Percentiles rank a stretch among this genome's conserved stretches.
Evolutionary conservation across 2,113 vertebrate species (phyloP).

Genomic region (Genyomyrus donnyi): DNA sequence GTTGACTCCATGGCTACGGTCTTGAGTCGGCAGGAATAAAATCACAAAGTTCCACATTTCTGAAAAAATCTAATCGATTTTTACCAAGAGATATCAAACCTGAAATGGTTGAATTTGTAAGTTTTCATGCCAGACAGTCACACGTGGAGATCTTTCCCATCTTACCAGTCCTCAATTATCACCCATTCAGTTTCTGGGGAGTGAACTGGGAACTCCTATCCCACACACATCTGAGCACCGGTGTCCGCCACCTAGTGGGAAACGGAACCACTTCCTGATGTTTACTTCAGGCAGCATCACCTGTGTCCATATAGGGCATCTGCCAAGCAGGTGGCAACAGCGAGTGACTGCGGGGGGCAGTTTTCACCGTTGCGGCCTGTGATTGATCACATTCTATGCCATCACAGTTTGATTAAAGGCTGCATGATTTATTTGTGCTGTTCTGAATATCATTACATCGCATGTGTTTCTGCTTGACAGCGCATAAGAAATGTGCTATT

Average conservation of each 20-base stretch:
- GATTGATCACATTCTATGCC: slow-evolving; percentile 60
- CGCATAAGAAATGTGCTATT: slow-evolving; percentile 9
- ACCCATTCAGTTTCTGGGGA: not conserved
- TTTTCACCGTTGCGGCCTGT: slow-evolving; percentile 30
- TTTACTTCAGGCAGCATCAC: not conserved
- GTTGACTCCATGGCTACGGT: too few species aligned
- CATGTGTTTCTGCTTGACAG: slow-evolving; percentile 15
- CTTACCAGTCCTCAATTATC: not conserved
- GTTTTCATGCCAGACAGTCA: not conserved
- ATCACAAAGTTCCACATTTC: not conserved
- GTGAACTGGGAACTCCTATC: not conserved
- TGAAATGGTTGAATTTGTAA: not conserved
- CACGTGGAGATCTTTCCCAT: not conserved
- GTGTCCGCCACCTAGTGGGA: not conserved
- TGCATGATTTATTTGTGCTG: slow-evolving; percentile 58
- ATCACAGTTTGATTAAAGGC: slow-evolving; percentile 59
- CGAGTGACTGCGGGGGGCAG: slow-evolving; percentile 27
- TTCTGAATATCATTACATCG: slow-evolving; percentile 55
- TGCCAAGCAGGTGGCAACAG: slow-evolving; percentile 42
- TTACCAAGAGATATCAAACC: not conserved
- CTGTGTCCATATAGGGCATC: slow-evolving; percentile 22
- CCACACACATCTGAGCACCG: not conserved
- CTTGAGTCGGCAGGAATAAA: not conserved
- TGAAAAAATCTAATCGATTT: not conserved
- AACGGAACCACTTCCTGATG: not conserved